Evolutionary conservation across 2,113 vertebrate genomes (phyloP).

Genomic region (Narcine bancroftii): DNA sequence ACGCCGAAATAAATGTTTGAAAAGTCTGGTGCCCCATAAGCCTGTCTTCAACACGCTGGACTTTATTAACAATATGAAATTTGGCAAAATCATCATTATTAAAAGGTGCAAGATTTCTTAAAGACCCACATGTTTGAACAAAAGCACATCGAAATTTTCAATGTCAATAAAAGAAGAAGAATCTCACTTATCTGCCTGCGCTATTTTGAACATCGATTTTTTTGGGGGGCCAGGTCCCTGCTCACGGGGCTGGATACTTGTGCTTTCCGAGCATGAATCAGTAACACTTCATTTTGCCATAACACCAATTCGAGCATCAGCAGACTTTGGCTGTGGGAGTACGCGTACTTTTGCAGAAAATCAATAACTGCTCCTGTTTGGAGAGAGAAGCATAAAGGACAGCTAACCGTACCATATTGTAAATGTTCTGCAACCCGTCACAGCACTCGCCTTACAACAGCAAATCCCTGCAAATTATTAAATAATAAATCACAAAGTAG

Average conservation of each 20-base stretch:
- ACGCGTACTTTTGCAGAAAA: conserved; percentile 67
- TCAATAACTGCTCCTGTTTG: conserved; percentile 75
- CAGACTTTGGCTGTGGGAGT: conserved; percentile 67
- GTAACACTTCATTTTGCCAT: conserved; percentile 64
- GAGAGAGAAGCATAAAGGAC: conserved; percentile 76
- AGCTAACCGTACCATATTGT: conserved; percentile 81
- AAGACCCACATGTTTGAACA: background rate
- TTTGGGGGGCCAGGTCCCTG: background rate
- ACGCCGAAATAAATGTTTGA: background rate
- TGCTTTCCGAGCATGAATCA: conserved; percentile 65
- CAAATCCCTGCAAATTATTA: conserved; percentile 78
- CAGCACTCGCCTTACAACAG: conserved; percentile 71
- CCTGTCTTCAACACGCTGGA: background rate
- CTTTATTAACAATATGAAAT: background rate
- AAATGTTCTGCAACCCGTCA: conserved; percentile 75
- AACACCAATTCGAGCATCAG: conserved; percentile 50
- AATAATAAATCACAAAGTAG: conserved; percentile 90
- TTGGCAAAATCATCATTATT: conserved; percentile 7
- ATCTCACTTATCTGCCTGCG: background rate
- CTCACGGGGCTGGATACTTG: conserved; percentile 42
- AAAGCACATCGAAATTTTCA: background rate
- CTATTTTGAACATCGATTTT: conserved; percentile 15
- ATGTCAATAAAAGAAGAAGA: background rate
- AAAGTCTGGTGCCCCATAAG: background rate
- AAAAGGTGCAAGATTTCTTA: background rate